Evolutionary conservation across 2,797 vertebrate genomes (phyloP).

Genomic region (Danio kyathit): DNA sequence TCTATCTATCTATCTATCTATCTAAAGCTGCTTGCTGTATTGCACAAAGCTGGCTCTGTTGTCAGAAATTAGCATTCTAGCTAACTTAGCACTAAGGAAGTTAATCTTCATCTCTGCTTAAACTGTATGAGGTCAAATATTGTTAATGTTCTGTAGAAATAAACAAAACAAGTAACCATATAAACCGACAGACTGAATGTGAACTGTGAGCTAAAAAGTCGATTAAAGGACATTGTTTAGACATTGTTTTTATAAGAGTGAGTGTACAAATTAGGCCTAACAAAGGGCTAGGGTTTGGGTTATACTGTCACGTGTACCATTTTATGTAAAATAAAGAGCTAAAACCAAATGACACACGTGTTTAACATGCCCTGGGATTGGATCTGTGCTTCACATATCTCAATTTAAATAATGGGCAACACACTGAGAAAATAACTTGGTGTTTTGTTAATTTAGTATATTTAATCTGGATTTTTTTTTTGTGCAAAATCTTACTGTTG

Average conservation of each 20-base stretch:
- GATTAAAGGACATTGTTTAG: conserved; percentile 28
- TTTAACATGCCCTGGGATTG: conserved; percentile 10
- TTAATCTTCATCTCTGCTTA: conserved; percentile 62
- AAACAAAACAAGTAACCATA: conserved; percentile 71
- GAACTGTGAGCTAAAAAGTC: conserved; percentile 63
- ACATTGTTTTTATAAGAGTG: conserved; percentile 18
- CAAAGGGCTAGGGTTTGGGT: conserved; percentile 10
- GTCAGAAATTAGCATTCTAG: conserved; percentile 47
- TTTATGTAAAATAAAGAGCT: conserved; percentile 39
- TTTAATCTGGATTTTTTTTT: conserved; percentile 45
- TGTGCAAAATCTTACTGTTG: conserved; percentile 59
- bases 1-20: conserved; percentile 27
- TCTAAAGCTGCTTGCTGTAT: conserved; percentile 45
- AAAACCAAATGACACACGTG: conserved; percentile 39
- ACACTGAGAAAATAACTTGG: conserved; percentile 15
- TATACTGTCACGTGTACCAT: conserved; percentile 33
- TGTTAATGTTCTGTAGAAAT: conserved; percentile 66
- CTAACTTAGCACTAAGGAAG: conserved; percentile 45
- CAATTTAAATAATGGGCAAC: background rate
- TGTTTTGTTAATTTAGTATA: background rate
- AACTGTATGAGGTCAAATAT: conserved; percentile 49
- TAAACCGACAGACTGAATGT: conserved; percentile 86
- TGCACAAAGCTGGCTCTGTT: conserved; percentile 46
- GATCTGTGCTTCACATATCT: background rate
- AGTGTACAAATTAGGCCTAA: conserved; percentile 35